These are phyloP conservation scores for Gymnarchus niloticus DNA, from an alignment of 2,113 vertebrate genomes.

Conservation along the genomic window DNA sequence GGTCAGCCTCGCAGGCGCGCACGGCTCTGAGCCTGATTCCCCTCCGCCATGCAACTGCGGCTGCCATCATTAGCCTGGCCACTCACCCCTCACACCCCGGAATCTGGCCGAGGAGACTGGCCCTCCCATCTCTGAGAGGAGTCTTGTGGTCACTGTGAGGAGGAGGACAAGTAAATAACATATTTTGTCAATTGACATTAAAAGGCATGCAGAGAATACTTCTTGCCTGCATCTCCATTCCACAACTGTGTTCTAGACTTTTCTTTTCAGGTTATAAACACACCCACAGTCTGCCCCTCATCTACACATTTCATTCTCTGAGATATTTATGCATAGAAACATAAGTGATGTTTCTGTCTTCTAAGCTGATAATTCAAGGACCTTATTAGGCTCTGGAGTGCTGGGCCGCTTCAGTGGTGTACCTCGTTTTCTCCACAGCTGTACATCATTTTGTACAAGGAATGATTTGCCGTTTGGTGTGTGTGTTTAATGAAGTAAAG, in stretches of 20 bases:
- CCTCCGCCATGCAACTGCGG: neutral
- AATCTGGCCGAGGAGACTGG: neutral
- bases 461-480: neutral
- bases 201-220: neutral
- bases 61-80: neutral
- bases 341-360: neutral
- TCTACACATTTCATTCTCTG: neutral
- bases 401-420: neutral
- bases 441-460: neutral
- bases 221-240: neutral
- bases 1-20: slow-evolving; percentile 2
- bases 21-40: neutral
- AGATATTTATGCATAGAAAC: slow-evolving; percentile 1
- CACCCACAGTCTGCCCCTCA: neutral
- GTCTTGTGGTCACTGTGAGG: neutral
- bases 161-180: neutral
- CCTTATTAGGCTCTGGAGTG: neutral
- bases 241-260: neutral
- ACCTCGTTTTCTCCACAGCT: neutral
- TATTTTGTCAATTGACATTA: neutral
- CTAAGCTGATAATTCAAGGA: neutral
- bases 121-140: neutral
- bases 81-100: neutral
- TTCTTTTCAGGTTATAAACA: neutral
- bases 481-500: neutral